Evolutionary conservation across 2,797 vertebrate genomes (phyloP).

Genomic region (Enteromius argenteus): DNA sequence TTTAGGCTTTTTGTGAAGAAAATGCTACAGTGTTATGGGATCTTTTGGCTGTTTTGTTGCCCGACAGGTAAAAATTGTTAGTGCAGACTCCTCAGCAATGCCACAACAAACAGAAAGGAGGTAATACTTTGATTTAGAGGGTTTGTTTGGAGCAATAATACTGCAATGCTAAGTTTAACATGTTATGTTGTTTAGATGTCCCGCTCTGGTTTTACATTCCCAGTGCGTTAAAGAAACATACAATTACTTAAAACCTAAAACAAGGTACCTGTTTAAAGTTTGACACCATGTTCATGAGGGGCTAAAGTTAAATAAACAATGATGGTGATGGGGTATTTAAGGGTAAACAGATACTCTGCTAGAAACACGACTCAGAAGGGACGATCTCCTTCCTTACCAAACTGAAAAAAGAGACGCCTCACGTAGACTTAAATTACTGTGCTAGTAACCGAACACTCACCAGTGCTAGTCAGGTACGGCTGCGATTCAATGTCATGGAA

Average conservation of each 20-base stretch:
- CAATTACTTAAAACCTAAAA: constrained; percentile 57
- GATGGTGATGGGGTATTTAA: constrained; percentile 74
- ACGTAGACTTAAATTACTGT: neutral
- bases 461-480: constrained; percentile 61
- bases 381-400: constrained; percentile 77
- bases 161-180: neutral
- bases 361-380: constrained; percentile 69
- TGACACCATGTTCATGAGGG: constrained; percentile 69
- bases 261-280: constrained; percentile 59
- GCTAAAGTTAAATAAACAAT: constrained; percentile 76
- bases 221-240: constrained; percentile 50
- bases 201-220: neutral
- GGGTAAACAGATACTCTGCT: constrained; percentile 69
- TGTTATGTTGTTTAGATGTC: neutral
- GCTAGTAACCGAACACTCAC: constrained; percentile 30
- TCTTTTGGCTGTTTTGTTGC: neutral
- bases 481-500: constrained; percentile 72
- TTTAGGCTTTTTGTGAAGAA: constrained; percentile 16
- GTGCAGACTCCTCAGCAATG: neutral
- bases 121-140: neutral
- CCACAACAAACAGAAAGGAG: neutral
- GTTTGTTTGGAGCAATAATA: neutral
- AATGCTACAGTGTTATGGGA: neutral
- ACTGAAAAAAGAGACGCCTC: constrained; percentile 69
- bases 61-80: neutral